Percentiles rank a stretch among this genome's conserved stretches.
Evolutionary conservation across 2,113 vertebrate species (phyloP).

Genomic region (Grammomys dolichurus): DNA sequence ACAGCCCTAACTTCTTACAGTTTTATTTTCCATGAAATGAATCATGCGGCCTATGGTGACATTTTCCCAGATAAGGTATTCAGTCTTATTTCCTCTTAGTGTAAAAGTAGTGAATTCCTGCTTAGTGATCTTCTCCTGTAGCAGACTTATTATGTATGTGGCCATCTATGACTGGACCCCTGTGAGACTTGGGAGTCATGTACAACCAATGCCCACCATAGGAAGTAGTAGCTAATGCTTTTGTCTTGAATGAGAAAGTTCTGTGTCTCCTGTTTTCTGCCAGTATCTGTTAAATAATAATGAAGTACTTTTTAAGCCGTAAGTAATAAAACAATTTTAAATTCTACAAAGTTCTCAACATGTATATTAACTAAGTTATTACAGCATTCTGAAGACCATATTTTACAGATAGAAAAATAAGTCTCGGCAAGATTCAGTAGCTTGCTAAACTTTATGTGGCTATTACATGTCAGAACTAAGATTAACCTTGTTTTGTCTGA

Average conservation of each 20-base stretch:
- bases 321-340: constrained; percentile 33
- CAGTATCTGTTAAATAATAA: not conserved
- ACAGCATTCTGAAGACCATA: not conserved
- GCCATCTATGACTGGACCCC: not conserved
- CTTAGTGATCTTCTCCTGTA: not conserved
- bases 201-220: not conserved
- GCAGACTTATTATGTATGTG: not conserved
- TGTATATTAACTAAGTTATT: not conserved
- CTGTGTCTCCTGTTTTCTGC: constrained; percentile 14
- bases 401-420: constrained; percentile 26
- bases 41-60: constrained; percentile 17
- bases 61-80: not conserved
- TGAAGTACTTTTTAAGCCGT: not conserved
- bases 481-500: not conserved
- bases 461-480: not conserved
- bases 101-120: not conserved
- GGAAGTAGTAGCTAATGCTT: not conserved
- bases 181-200: not conserved
- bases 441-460: not conserved
- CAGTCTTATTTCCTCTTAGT: not conserved
- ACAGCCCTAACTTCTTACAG: constrained; percentile 18
- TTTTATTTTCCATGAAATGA: constrained; percentile 48
- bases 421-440: not conserved
- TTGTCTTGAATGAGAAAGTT: not conserved
- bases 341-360: not conserved